Percentiles rank a stretch among this genome's conserved stretches.
phyloP scores from a whole-genome alignment of 2,888 invertebrate species.

The Rhopalosiphum nymphaeae region DNA sequence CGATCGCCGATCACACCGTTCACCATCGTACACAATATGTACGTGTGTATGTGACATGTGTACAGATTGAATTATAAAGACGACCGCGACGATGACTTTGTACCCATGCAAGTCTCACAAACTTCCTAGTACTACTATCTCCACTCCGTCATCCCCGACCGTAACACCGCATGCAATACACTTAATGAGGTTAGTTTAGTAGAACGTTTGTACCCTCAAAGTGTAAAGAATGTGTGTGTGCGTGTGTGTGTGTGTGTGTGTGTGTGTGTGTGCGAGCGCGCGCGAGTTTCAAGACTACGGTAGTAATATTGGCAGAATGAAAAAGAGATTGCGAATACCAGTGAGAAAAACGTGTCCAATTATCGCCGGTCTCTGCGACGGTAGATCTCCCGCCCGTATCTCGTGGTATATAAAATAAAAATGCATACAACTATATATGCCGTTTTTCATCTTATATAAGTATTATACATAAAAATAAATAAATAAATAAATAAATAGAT shows the following conservation, averaged over 20 bases:
- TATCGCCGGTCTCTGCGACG: neutral
- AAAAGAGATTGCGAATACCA: neutral
- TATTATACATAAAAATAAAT: neutral
- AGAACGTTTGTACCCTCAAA: slow-evolving; percentile 27
- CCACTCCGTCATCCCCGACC: neutral
- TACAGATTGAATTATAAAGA: slow-evolving; percentile 7
- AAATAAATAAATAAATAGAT: neutral
- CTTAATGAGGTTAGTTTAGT: slow-evolving; percentile 46
- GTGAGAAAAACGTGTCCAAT: slow-evolving; percentile 57
- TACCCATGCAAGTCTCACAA: neutral
- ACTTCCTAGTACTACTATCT: neutral
- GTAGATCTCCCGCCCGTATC: neutral
- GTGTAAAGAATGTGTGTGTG: neutral
- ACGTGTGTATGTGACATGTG: neutral
- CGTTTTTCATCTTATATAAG: neutral
- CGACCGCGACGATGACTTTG: neutral
- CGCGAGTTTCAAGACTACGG: neutral
- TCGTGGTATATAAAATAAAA: neutral
- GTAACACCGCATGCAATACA: neutral
- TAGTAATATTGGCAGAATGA: slow-evolving; percentile 24
- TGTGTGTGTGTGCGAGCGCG: neutral
- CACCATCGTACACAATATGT: neutral
- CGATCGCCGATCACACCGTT: neutral
- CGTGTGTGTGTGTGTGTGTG: neutral
- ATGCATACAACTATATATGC: neutral